A percentile compares a stretch with the other conserved stretches of the same genome.
phyloP scores from a whole-genome alignment of 2,797 vertebrate genomes.

The Apogon hyalosoma region DNA sequence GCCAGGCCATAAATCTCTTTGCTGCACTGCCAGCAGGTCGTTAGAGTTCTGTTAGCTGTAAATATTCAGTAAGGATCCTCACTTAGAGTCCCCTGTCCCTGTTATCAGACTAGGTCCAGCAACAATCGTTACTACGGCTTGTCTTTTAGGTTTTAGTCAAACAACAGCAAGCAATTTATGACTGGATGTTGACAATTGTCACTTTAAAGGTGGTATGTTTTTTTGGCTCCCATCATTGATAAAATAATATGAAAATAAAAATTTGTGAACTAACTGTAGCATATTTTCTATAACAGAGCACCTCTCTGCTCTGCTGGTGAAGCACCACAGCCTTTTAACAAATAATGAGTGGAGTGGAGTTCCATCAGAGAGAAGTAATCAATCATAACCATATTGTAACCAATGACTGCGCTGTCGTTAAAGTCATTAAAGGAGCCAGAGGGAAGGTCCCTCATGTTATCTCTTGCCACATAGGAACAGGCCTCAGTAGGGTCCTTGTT shows the following conservation, averaged over 20 bases:
- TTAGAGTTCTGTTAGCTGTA: constrained; percentile 78
- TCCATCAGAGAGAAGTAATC: constrained; percentile 48
- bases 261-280: neutral
- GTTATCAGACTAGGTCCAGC: constrained; percentile 66
- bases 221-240: constrained; percentile 38
- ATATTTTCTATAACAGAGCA: constrained; percentile 13
- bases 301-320: constrained; percentile 26
- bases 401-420: constrained; percentile 27
- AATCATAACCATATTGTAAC: constrained; percentile 52
- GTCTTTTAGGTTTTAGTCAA: constrained; percentile 63
- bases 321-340: constrained; percentile 17
- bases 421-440: constrained; percentile 46
- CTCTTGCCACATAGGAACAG: constrained; percentile 39
- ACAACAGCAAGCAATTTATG: constrained; percentile 57
- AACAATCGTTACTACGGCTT: constrained; percentile 37
- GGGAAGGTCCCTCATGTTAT: constrained; percentile 53
- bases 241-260: constrained; percentile 21
- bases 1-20: constrained; percentile 66
- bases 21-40: constrained; percentile 48
- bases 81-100: constrained; percentile 52
- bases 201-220: constrained; percentile 37
- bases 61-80: constrained; percentile 75
- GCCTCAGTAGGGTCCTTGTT: constrained; percentile 39
- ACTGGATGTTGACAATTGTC: constrained; percentile 43
- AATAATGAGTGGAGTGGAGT: constrained; percentile 34